These are phyloP conservation scores for Sebastolobus altivelis DNA, from an alignment of 2,797 vertebrate genomes.

Conservation along the genomic window DNA sequence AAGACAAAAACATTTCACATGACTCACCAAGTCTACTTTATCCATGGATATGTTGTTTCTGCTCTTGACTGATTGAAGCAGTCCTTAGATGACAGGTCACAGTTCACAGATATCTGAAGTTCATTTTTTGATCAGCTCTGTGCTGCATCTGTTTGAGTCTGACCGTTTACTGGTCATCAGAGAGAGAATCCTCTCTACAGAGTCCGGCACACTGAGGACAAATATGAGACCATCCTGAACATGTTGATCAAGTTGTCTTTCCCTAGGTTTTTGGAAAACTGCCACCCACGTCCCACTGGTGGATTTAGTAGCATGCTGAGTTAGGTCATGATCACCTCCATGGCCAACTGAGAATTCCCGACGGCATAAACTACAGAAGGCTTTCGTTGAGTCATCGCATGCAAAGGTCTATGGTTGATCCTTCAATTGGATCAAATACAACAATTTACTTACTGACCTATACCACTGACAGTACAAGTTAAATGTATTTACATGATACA, in stretches of 20 bases:
- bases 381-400: too few species aligned
- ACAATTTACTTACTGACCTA: too few species aligned
- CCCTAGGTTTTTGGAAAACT: neutral
- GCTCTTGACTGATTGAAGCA: slow-evolving; percentile 3
- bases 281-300: neutral
- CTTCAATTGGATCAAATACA: too few species aligned
- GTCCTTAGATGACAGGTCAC: slow-evolving; percentile 6
- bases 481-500: too few species aligned
- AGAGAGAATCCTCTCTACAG: too few species aligned
- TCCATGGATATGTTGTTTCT: slow-evolving; percentile 24
- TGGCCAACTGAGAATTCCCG: too few species aligned
- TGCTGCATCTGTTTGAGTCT: neutral
- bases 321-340: too few species aligned
- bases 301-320: neutral
- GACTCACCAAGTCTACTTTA: slow-evolving; percentile 9
- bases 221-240: neutral
- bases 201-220: neutral
- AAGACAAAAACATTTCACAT: neutral
- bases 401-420: too few species aligned
- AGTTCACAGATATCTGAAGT: neutral
- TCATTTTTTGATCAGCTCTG: neutral
- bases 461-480: too few species aligned
- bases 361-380: too few species aligned
- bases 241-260: neutral
- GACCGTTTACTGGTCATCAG: too few species aligned